Conservation (phyloP, 2,888 invertebrate species). For the Sesia apiformis region DNA sequence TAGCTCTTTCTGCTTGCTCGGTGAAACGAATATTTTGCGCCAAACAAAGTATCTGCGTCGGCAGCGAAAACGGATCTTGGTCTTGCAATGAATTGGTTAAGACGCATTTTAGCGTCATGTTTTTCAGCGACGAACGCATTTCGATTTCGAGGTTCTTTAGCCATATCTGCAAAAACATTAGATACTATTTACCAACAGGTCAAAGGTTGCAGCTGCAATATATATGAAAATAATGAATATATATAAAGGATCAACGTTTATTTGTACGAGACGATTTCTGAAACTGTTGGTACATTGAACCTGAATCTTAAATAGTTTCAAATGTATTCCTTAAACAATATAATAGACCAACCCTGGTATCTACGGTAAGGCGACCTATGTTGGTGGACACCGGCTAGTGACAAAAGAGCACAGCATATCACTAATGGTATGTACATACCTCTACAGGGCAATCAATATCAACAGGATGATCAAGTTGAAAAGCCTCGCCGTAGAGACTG, state of each 20-base stretch:
- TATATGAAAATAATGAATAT: neutral
- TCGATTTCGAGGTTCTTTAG: conserved; percentile 85
- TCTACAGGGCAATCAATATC: conserved; percentile 85
- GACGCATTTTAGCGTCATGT: conserved; percentile 75
- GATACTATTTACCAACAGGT: neutral
- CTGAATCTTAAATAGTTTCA: no score
- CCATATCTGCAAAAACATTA: conserved; percentile 75
- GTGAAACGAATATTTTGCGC: conserved; percentile 91
- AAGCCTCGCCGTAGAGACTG: conserved; percentile 83
- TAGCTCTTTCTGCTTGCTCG: conserved; percentile 86
- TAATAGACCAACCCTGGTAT: no score
- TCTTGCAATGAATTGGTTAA: conserved; percentile 59
- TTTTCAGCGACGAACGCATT: conserved; percentile 82
- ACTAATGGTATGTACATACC: conserved; percentile 55
- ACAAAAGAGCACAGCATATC: no score
- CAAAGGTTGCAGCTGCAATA: neutral
- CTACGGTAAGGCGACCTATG: no score
- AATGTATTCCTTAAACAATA: no score
- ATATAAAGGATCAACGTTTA: neutral
- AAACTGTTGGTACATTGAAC: no score
- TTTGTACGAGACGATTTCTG: no score
- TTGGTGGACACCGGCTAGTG: no score
- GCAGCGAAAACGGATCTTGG: conserved; percentile 71
- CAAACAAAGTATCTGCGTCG: conserved; percentile 87
- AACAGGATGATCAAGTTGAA: conserved; percentile 79